Evolutionary conservation across 2,888 invertebrate species (phyloP), one percentile per base, ranked within the genome.

Genomic region (Drosophila kambysellisi): DNA sequence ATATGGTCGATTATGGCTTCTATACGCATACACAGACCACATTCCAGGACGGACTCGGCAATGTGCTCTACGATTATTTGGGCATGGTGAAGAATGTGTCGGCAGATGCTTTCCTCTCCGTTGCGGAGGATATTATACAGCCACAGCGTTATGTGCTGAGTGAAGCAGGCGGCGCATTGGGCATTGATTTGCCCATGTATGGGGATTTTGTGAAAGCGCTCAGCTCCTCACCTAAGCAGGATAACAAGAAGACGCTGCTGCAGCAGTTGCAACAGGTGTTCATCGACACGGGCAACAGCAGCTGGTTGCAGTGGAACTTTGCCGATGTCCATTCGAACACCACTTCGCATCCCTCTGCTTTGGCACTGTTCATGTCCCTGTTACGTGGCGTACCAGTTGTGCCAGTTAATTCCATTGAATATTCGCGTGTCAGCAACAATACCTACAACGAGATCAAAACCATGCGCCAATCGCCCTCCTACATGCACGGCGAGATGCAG

Each of bases 361-460:
- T 94, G 41, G 95, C 96, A 30, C 95, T 96, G 89, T 94, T 98
- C 88, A 94, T 96, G 54, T 94, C 97, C 91, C 93, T 98, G 65
- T 93, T 99, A 76, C 97, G 97, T 0, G 98, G 98, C 52, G 95
- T 96, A 7, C 96, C 97, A 0, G 94, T 97, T 12, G 89, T 92
- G 0, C 94, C 95, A 66, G 89, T 94, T 0, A 76, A 82, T 32
- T 82, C 83, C 3, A 57, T 81, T 7, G 76, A 69, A 4, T 88
- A 88, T 51, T 64, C 70, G 0, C 85, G 91, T 48, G 76, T 91
- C 12, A 82, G 74, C 3, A 51, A 66, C 32, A 37, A 60, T 15
- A 87, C 82, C 3, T 90, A 87, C 64, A 77, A 82, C 43, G 87
- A 92, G 50, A 83, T 95, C 68, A 85, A 93, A 88, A 7, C n/a